Evolutionary conservation across 2,797 vertebrate species (phyloP).

Genomic region (Dallia pectoralis): DNA sequence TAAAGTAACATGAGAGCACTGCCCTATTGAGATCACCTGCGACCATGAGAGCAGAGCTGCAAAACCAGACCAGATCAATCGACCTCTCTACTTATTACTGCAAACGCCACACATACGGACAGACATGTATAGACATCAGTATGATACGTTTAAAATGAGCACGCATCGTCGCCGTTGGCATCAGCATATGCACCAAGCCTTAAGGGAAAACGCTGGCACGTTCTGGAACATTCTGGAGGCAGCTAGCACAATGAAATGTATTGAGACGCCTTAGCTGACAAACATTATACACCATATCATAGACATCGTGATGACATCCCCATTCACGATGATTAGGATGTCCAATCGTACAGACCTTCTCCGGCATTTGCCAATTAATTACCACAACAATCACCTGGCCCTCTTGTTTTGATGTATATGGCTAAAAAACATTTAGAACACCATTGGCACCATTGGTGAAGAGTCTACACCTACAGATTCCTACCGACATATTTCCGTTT

Average conservation of each 20-base stretch:
- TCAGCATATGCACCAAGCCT: too few relatives aligned
- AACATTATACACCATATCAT: too few relatives aligned
- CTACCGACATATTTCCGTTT: not conserved
- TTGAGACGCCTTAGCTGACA: too few relatives aligned
- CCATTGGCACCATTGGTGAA: not conserved
- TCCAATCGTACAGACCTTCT: too few relatives aligned
- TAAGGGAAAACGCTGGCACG: too few relatives aligned
- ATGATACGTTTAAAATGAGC: too few relatives aligned
- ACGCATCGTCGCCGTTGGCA: too few relatives aligned
- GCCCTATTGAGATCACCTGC: not conserved
- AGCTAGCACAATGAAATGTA: too few relatives aligned
- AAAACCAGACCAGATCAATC: constrained; percentile 23
- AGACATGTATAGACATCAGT: not conserved
- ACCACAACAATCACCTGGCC: not conserved
- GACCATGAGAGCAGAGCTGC: not conserved
- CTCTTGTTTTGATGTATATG: not conserved
- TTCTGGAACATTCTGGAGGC: too few relatives aligned
- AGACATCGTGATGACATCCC: too few relatives aligned
- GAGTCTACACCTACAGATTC: not conserved
- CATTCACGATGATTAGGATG: too few relatives aligned
- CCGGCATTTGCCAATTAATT: too few relatives aligned
- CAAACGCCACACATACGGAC: not conserved
- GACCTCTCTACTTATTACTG: constrained; percentile 18
- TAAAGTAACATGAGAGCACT: constrained; percentile 14
- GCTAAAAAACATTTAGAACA: not conserved